These are phyloP conservation scores for Colossoma macropomum DNA, from an alignment of 2,113 vertebrate species.

Conservation along the genomic window DNA sequence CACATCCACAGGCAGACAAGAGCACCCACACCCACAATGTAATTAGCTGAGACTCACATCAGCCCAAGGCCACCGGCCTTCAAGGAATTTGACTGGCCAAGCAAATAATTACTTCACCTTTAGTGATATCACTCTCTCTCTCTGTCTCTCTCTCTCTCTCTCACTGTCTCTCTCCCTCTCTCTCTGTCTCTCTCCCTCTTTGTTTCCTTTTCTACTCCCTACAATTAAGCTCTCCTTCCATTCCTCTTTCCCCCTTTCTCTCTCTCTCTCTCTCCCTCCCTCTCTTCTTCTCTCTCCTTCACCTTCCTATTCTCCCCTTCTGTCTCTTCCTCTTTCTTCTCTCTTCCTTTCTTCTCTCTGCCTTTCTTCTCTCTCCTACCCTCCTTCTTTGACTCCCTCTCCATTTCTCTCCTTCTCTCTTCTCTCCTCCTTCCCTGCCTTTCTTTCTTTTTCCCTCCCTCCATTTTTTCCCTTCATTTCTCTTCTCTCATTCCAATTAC, in stretches of 20 bases:
- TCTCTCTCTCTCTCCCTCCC: not conserved
- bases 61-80: not conserved
- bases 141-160: not conserved
- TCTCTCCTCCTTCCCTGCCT: not conserved
- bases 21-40: conserved; percentile 9
- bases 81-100: not conserved
- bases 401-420: not conserved
- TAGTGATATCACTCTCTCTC: not conserved
- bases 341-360: conserved; percentile 39
- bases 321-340: conserved; percentile 28
- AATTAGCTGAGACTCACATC: not conserved
- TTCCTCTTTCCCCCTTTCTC: not conserved
- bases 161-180: conserved; percentile 20
- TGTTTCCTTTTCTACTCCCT: conserved; percentile 2
- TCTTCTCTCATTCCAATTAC: not conserved
- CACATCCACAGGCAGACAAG: conserved; percentile 14
- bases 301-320: not conserved
- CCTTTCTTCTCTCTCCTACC: not conserved
- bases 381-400: not conserved
- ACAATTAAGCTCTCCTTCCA: conserved; percentile 17
- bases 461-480: not conserved
- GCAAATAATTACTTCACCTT: conserved; percentile 29
- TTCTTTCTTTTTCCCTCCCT: not conserved
- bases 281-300: not conserved
- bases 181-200: conserved; percentile 9